Base-by-base conservation (phyloP, 2,113 vertebrate species). In the Lycocorax pyrrhopterus region DNA sequence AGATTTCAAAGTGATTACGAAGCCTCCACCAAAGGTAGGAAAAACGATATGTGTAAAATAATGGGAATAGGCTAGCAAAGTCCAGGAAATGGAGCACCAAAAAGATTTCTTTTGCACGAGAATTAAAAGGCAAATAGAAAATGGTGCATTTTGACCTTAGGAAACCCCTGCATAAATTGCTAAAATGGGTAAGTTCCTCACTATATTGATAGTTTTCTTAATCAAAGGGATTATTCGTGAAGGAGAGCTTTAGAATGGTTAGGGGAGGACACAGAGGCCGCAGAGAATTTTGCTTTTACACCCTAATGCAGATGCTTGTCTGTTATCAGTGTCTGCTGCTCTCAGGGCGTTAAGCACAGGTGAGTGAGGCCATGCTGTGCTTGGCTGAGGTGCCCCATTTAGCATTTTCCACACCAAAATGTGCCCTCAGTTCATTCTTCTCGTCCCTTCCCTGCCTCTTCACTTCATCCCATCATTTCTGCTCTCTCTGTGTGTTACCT, bases 401-500 rank as follows among this genome's bases (percentile, higher is more conserved):
- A 72, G 46, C 2, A 1, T 37, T 66, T 89, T 22, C 55, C 32
- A 69, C 21, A 39, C 5, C 47, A 56, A 25, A 55, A 7, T 0
- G 0, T 6, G 12, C 14, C 1, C 0, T 13, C n/a, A 49, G 60
- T 16, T 78, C 30, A 3, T 52, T 52, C 51, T 25, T 30, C 32
- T 74, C 32, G 17, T 55, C 8, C 0, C 33, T 25, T 63, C 47
- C 14, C 30, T 18, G 8, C 26, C 26, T 59, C 55, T 43, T 41
- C 39, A 46, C 17, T 35, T 39, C 20, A 1, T 4, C 9, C 43
- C 52, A 15, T 9, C 51, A 8, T 12, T 67, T 33, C 23, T 43
- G 16, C 44, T n/a, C 5, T 12, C 22, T 3, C 16, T 53, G 21
- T 2, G 8, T 1, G 19, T 16, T 5, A 11, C 11, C 32, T 68